These are phyloP conservation scores for Pelagia noctiluca DNA, from an alignment of 30 jellyfish, hydroid and myxozoan genomes.

Conservation along the genomic window DNA sequence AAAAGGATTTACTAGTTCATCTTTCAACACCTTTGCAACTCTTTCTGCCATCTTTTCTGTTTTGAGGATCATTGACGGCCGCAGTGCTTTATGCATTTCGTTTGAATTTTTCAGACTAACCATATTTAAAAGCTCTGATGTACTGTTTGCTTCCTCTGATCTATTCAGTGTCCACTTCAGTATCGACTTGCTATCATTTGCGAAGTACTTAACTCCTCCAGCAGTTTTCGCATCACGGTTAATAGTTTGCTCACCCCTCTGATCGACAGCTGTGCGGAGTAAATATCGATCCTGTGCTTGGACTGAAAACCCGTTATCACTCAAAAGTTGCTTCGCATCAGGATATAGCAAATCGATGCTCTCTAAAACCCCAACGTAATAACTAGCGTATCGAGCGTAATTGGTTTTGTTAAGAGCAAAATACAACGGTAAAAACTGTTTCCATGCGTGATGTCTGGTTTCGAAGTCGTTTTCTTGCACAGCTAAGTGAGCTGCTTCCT, in stretches of 20 bases:
- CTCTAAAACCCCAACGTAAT: constrained; percentile 10
- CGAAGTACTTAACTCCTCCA: constrained; percentile 31
- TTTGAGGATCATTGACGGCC: constrained; percentile 14
- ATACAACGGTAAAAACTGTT: constrained; percentile 24
- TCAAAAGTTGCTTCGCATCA: constrained; percentile 11
- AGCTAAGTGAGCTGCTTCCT: constrained; percentile 36
- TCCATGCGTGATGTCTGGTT: constrained; percentile 16
- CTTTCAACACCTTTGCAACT: constrained; percentile 1
- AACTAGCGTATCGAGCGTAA: constrained; percentile 55
- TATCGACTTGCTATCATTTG: constrained; percentile 18
- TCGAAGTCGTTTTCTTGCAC: constrained; percentile 47
- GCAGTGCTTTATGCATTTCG: constrained; percentile 13
- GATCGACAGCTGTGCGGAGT: constrained; percentile 31
- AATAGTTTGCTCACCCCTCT: constrained; percentile 36
- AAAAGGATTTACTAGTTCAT: neutral
- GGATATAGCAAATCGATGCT: constrained; percentile 36
- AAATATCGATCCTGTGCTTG: constrained; percentile 25
- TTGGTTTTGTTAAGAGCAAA: constrained; percentile 43
- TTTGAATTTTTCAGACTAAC: neutral
- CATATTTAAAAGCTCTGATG: neutral
- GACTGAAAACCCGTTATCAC: constrained; percentile 24
- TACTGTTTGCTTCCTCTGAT: constrained; percentile 4
- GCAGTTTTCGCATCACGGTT: constrained; percentile 46
- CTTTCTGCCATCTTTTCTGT: neutral
- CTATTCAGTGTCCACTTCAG: constrained; percentile 28